A percentile compares a stretch with the other conserved stretches of the same genome.
phyloP scores from a whole-genome alignment of 2,888 invertebrate species.

The Phyllotreta cruciferae region DNA sequence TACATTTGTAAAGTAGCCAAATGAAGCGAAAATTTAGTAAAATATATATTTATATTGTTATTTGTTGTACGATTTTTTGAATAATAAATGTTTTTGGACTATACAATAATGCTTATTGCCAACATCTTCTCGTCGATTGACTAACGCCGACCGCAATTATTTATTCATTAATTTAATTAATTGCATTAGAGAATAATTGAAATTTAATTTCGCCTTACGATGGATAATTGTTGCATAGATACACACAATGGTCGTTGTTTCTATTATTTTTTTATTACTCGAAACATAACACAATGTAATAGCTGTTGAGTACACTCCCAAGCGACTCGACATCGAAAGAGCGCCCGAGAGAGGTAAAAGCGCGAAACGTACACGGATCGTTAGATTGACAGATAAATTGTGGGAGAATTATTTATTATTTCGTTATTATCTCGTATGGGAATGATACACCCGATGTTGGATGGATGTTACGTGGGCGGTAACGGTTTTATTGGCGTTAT shows the following conservation, averaged over 20 bases:
- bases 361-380: constrained; percentile 16
- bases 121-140: no score
- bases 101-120: neutral
- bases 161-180: no score
- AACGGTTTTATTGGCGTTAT: no score
- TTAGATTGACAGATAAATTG: constrained; percentile 29
- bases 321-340: no score
- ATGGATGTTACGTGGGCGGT: constrained; percentile 9
- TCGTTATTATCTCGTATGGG: constrained; percentile 26
- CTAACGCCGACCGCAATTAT: no score
- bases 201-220: no score
- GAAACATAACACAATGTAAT: no score
- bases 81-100: constrained; percentile 40
- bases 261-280: no score
- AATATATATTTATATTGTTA: constrained; percentile 43
- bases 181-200: no score
- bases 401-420: constrained; percentile 21
- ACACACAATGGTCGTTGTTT: no score
- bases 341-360: constrained; percentile 17
- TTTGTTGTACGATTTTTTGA: constrained; percentile 43
- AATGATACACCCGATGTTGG: constrained; percentile 5
- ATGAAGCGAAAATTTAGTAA: constrained; percentile 13
- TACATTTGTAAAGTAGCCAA: constrained; percentile 34
- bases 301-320: no score
- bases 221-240: no score